Evolutionary conservation across 2,113 vertebrate species (phyloP).

Genomic region (Hipposideros armiger): DNA sequence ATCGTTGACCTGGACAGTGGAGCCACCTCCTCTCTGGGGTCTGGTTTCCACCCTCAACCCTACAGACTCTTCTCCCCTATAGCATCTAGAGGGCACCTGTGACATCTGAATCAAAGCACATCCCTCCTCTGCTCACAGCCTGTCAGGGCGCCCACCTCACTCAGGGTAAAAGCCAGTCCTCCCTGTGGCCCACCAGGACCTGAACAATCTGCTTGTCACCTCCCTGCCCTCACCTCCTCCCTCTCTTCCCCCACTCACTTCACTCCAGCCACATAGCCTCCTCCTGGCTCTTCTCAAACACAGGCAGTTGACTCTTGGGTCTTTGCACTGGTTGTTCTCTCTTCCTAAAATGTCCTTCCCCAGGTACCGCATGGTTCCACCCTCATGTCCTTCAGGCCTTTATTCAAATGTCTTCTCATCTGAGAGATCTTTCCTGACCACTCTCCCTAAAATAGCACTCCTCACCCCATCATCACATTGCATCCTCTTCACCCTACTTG

Average conservation of each 20-base stretch:
- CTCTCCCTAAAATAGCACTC: not conserved
- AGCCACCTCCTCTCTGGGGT: not conserved
- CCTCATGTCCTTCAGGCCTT: not conserved
- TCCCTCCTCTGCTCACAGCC: not conserved
- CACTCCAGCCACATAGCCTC: not conserved
- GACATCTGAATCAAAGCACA: not conserved
- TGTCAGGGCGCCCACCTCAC: not conserved
- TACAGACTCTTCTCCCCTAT: not conserved
- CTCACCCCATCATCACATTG: not conserved
- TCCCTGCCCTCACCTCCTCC: not conserved
- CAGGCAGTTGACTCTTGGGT: not conserved
- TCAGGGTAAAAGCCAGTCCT: not conserved
- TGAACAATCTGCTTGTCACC: not conserved
- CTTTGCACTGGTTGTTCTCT: not conserved
- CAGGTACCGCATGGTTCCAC: too few species aligned
- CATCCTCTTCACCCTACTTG: not conserved
- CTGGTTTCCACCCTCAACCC: not conserved
- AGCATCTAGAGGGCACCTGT: not conserved
- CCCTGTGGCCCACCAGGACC: not conserved
- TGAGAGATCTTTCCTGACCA: not conserved
- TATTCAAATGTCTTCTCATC: not conserved
- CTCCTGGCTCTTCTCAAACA: not conserved
- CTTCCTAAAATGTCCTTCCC: not conserved
- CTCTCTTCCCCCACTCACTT: not conserved
- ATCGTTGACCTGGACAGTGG: accelerated